Evolutionary conservation across 2,888 invertebrate species (phyloP), one percentile per base, ranked within the genome.

Genomic region (Rhaphigaster nebulosa): DNA sequence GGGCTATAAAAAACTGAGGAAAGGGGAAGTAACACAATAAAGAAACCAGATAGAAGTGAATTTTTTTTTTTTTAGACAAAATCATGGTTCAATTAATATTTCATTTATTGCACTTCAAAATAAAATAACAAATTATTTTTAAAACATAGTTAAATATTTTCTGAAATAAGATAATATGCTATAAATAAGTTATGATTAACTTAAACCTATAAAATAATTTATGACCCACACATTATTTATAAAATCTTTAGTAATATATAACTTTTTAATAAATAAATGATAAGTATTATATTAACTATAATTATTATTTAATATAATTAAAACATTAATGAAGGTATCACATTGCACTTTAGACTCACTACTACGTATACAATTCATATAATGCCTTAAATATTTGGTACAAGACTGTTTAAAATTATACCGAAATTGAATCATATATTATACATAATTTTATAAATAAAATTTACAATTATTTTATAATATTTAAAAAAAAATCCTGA

Each of bases 341-440:
- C 45, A 84, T 26, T 38, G 34, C 45, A 45, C n/a, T n/a, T 84
- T 84, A 84, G 84, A n/a, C 84, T 84, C 45, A 84, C 84, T 84
- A 84, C 70, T n/a, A 15, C n/a, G 84, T 84, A 45, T 84, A 84
- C 45, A 84, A 84, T 26, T 84, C 15, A n/a, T 45, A 84, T 84
- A 84, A 84, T 84, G 84, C 84, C 84, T 84, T n/a, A 84, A 50
- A 50, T 50, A 84, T 45, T 84, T 84, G 45, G 45, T 84, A 45
- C 6, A 84, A 45, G 45, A 45, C 2, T 84, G 6, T n/a, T 84
- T 26, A n/a, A 45, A 45, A 84, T 45, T n/a, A 84, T 45, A 84
- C 45, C 45, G n/a, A 76, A 76, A 76, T 76, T 76, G 38, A 34
- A 38, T 76, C 70, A 76, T 76, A 76, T 76, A 76, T 38, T 20